Evolutionary conservation across 1,140 invertebrate genomes (phyloP).

Genomic region (Patella vulgata): DNA sequence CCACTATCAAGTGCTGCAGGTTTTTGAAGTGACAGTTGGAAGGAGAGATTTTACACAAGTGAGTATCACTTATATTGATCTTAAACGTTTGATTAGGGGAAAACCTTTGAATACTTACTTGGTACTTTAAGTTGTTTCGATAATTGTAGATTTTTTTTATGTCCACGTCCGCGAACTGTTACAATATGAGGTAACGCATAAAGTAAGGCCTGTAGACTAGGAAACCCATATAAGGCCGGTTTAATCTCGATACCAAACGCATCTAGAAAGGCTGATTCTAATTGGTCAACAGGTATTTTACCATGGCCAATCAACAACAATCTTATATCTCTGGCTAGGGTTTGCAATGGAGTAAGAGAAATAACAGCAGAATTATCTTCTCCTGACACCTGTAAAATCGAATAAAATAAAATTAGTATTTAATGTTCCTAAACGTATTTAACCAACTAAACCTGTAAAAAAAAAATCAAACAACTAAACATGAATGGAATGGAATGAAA

Average conservation of each 20-base stretch:
- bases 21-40: too few species aligned
- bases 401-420: constrained; percentile 14
- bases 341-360: constrained; percentile 71
- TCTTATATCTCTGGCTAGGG: constrained; percentile 72
- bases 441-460: constrained; percentile 23
- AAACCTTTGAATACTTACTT: too few species aligned
- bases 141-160: constrained; percentile 48
- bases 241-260: constrained; percentile 71
- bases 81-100: too few species aligned
- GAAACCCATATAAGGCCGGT: constrained; percentile 71
- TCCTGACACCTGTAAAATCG: constrained; percentile 35
- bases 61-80: too few species aligned
- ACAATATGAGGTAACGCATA: constrained; percentile 73
- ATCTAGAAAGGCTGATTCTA: constrained; percentile 71
- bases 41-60: too few species aligned
- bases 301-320: constrained; percentile 71
- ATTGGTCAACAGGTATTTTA: constrained; percentile 68
- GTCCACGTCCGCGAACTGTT: constrained; percentile 57
- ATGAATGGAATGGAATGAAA: not conserved
- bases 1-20: too few species aligned
- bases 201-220: constrained; percentile 69
- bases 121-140: constrained; percentile 46
- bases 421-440: too few species aligned
- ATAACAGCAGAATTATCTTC: constrained; percentile 63
- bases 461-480: not conserved